phyloP scores from a whole-genome alignment of 2,797 vertebrate genomes.

The Arnoldichthys spilopterus region DNA sequence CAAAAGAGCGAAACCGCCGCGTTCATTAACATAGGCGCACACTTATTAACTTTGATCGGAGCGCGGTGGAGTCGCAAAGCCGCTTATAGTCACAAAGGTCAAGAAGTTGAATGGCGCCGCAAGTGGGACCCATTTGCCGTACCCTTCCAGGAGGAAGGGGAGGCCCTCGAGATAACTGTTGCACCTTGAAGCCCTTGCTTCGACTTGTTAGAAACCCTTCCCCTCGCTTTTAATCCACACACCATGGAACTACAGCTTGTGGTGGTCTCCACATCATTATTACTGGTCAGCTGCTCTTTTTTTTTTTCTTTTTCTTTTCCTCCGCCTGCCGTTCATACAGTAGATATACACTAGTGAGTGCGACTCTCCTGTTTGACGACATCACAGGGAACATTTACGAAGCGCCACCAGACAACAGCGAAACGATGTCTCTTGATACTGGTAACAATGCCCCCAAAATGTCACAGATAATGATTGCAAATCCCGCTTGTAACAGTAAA shows the following conservation, averaged over 20 bases:
- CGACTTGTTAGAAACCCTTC: slow-evolving; percentile 49
- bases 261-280: background rate
- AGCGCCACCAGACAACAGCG: background rate
- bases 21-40: slow-evolving; percentile 86
- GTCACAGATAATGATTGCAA: slow-evolving; percentile 4
- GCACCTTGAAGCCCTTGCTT: slow-evolving; percentile 72
- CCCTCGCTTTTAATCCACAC: background rate
- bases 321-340: background rate
- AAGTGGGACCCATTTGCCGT: slow-evolving; percentile 74
- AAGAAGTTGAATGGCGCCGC: slow-evolving; percentile 80
- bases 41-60: slow-evolving; percentile 87
- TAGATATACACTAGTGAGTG: background rate
- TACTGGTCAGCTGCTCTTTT: background rate
- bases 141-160: slow-evolving; percentile 72
- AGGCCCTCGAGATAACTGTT: slow-evolving; percentile 74
- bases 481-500: background rate
- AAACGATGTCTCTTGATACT: background rate
- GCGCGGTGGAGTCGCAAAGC: slow-evolving; percentile 83
- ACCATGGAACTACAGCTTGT: background rate
- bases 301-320: background rate
- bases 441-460: background rate
- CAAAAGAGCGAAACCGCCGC: slow-evolving; percentile 82
- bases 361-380: background rate
- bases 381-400: background rate
- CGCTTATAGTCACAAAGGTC: slow-evolving; percentile 86